Conservation (phyloP, 2,888 invertebrate genomes). For the Tachystola acroxantha region DNA sequence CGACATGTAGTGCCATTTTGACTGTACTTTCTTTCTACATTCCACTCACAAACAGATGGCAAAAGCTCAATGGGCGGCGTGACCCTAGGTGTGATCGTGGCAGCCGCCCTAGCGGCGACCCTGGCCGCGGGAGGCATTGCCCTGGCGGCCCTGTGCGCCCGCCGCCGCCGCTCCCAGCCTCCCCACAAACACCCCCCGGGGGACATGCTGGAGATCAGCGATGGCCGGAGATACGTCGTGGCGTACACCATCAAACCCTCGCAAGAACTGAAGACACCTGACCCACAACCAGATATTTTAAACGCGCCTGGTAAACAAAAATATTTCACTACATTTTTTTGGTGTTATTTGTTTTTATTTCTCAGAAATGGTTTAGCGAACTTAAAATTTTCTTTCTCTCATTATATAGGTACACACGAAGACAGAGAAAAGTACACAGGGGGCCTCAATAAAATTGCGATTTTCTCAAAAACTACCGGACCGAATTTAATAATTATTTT, state of each 20-base stretch:
- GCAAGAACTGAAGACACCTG: slow-evolving; percentile 74
- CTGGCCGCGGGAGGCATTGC: slow-evolving; percentile 55
- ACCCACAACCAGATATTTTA: slow-evolving; percentile 87
- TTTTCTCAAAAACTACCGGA: too few relatives aligned
- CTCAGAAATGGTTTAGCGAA: too few relatives aligned
- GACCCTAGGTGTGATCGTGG: slow-evolving; percentile 81
- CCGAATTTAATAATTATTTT: too few relatives aligned
- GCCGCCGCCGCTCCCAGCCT: slow-evolving; percentile 48
- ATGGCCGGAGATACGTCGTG: slow-evolving; percentile 90
- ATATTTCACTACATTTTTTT: too few relatives aligned
- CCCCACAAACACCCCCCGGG: slow-evolving; percentile 66
- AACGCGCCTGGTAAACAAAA: slow-evolving; percentile 81
- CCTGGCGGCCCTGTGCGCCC: slow-evolving; percentile 50
- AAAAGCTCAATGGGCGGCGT: slow-evolving; percentile 83
- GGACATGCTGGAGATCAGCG: slow-evolving; percentile 82
- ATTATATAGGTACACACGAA: too few relatives aligned
- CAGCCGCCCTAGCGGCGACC: slow-evolving; percentile 50
- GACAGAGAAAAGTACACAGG: too few relatives aligned
- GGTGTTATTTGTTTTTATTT: too few relatives aligned
- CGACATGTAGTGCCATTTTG: not conserved
- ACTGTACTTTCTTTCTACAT: slow-evolving; percentile 5
- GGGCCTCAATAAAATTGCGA: too few relatives aligned
- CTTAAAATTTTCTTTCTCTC: too few relatives aligned
- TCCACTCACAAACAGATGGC: slow-evolving; percentile 72
- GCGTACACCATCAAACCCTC: slow-evolving; percentile 90